Evolutionary conservation across 2,113 vertebrate species (phyloP).

Genomic region (Gopherus evgoodei): DNA sequence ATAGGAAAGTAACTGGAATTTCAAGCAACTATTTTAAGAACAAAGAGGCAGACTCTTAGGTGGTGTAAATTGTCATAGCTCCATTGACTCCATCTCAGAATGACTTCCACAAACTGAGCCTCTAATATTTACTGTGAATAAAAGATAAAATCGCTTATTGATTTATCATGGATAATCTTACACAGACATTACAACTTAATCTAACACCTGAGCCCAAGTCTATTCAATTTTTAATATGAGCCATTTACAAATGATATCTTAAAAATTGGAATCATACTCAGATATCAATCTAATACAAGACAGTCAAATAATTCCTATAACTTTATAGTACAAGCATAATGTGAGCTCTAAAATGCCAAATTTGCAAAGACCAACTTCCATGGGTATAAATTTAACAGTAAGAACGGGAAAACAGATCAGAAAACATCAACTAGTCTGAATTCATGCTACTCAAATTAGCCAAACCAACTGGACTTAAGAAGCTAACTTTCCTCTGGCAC

Average conservation of each 20-base stretch:
- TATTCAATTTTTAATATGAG: not conserved
- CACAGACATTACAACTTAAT: not conserved
- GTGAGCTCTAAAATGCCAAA: not conserved
- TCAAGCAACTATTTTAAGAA: constrained; percentile 1
- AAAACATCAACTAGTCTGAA: not conserved
- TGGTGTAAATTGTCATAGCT: not conserved
- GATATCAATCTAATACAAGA: not conserved
- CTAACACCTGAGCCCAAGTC: not conserved
- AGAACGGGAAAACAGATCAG: not conserved
- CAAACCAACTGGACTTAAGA: not conserved
- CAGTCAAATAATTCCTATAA: not conserved
- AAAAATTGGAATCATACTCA: not conserved
- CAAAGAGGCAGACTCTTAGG: not conserved
- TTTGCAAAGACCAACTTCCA: not conserved
- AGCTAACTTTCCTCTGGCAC: not conserved
- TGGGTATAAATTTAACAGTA: not conserved
- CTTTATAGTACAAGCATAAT: not conserved
- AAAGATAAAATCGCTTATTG: not conserved
- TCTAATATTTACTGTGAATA: not conserved
- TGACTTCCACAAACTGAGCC: not conserved
- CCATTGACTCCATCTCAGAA: not conserved
- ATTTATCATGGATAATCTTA: not conserved
- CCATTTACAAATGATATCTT: not conserved
- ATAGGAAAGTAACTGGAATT: not conserved
- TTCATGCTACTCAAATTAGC: not conserved